Base-by-base conservation (phyloP, 1,140 invertebrate species). In the Drosophila oshimai region DNA sequence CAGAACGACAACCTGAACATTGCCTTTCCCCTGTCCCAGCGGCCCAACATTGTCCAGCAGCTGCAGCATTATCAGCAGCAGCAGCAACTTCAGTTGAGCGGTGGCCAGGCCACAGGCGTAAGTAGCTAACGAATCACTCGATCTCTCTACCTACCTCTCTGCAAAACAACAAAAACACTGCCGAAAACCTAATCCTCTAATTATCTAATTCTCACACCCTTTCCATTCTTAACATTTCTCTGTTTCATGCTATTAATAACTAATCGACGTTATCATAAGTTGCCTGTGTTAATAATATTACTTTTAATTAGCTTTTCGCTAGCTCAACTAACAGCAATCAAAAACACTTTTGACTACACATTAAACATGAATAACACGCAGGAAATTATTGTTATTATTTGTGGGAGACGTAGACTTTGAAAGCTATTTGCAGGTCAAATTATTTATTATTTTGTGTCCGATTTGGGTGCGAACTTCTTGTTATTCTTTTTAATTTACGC, bases 11-110 rank as follows among this genome's bases (percentile, higher is more conserved):
- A 91, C 51, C 74, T 90, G 68, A 87, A 90, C 13, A 87, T 84
- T 18, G 89, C 90, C 6, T 91, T 91, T 57, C 90, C 90, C 17
- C 46, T 91, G 4, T 91, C 90, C 20, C 89, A 94, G 92, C 84
- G 93, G 92, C 88, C 89, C 92, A 69, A 93, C 92, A 47, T 94
- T 92, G 88, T 92, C 77, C 51, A 93, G 90, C 57, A 92, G 92
- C 64, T 91, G 91, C 47, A 92, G 89, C 78, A 92, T 84, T 61
- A 90, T 91, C 64, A 79, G 89, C 46, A 89, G 20, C 78, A 72
- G n/a, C 74, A 68, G 22, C 80, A 84, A 10, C 79, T 67, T 36
- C 74, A 77, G 20, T 57, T 75, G 36, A 65, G 29, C 71, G 73
- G 61, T 81, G 50, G 61, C 57, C 61, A 65, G 54, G 36, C 77